phyloP scores from a whole-genome alignment of 2,113 vertebrate species.

The Hucho hucho region DNA sequence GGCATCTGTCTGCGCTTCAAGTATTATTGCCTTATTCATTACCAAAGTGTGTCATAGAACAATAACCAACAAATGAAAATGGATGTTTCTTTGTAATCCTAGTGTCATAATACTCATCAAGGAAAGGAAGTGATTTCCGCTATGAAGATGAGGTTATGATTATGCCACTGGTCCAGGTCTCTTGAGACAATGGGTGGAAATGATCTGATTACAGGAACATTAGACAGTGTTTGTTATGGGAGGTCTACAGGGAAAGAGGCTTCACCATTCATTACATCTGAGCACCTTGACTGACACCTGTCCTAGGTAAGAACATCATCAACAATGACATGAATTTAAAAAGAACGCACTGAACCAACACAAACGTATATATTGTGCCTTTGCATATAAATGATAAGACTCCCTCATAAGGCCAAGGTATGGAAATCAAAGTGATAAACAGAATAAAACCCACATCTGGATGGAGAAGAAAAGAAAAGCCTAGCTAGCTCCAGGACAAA shows the following conservation, averaged over 20 bases:
- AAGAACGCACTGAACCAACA: slow-evolving; percentile 51
- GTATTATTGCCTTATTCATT: slow-evolving; percentile 66
- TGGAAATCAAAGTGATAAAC: slow-evolving; percentile 43
- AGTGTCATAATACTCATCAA: slow-evolving; percentile 66
- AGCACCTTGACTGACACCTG: slow-evolving; percentile 66
- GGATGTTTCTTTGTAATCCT: slow-evolving; percentile 54
- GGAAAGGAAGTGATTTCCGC: slow-evolving; percentile 58
- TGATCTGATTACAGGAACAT: slow-evolving; percentile 59
- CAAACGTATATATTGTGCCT: slow-evolving; percentile 57
- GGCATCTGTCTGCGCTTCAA: slow-evolving; percentile 68
- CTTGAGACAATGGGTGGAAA: slow-evolving; percentile 59
- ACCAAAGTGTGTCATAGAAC: slow-evolving; percentile 58
- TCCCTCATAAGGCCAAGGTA: slow-evolving; percentile 56
- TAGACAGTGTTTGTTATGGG: slow-evolving; percentile 53
- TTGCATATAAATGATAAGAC: slow-evolving; percentile 56
- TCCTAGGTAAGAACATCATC: slow-evolving; percentile 53
- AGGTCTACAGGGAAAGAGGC: slow-evolving; percentile 64
- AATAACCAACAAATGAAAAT: slow-evolving; percentile 14
- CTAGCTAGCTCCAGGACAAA: slow-evolving; percentile 59
- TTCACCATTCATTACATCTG: slow-evolving; percentile 41
- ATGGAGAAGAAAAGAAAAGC: slow-evolving; percentile 54
- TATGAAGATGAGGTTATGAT: slow-evolving; percentile 46
- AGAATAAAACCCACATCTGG: slow-evolving; percentile 58
- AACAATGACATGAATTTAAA: slow-evolving; percentile 48
- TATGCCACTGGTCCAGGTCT: slow-evolving; percentile 57